Base-by-base conservation (phyloP, 2,113 vertebrate species). In the Orycteropus afer region DNA sequence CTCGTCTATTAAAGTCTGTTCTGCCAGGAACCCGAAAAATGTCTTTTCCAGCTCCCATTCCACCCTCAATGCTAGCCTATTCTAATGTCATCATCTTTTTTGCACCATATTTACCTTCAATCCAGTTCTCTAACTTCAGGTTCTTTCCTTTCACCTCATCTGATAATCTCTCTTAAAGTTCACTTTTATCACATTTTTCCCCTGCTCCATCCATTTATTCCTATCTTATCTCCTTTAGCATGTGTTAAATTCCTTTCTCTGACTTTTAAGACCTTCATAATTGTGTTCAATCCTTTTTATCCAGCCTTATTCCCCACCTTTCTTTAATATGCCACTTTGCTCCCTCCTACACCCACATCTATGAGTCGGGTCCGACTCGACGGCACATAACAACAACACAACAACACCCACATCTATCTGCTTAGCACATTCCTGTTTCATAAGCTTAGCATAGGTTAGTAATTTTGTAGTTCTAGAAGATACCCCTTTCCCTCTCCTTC, bases 221-320 rank as follows among this genome's bases (percentile, higher is more conserved):
- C 57, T 53, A 29, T 57, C 40, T 47, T 63, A 47, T 32, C 45
- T 78, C 57, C 3, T 22, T 55, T 65, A 78, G 51, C 27, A n/a
- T 74, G 32, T 13, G 73, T 89, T 73, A 84, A 67, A 71, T 95
- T 69, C 15, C 69, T 78, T 93, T 77, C 8, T 32, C 76, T 83
- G n/a, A 14, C 51, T 82, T 87, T 78, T 25, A 29, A 71, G 71
- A 42, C 25, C 32, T 82, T 55, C 37, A 10, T 45, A 78, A 83
- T 73, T 32, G 87, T 69, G 71, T 37, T 25, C 45, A 67, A 34
- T 81, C n/a, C 40, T 55, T 22, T 78, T 7, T 34, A 9, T 61
- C 22, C 57, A 27, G 37, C 47, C 34, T 77, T 40, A 45, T 4
- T 69, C 32, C 59, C n/a, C 45, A 51, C 37, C 65, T 63, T 34